Evolutionary conservation across 2,888 invertebrate genomes (phyloP), one percentile per base, ranked within the genome.

Genomic region (Fragum whitleyi): DNA sequence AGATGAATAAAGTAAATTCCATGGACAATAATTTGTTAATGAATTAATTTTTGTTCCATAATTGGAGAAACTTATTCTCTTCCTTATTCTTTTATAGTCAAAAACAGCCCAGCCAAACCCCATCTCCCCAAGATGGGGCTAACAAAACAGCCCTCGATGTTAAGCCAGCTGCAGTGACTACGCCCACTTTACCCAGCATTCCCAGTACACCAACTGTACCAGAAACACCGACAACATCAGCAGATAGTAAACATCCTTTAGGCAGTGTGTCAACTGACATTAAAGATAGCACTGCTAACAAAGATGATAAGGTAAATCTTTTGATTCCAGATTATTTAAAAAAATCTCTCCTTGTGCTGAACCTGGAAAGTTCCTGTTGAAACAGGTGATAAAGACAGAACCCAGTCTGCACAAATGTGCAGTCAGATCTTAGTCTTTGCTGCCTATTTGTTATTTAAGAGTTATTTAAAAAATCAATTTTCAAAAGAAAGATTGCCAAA

Each of bases 231-330:
- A 78, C 85, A 16, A 82, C 87, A 0, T 77, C 85, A 16, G 79
- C 87, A 0, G 87, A 86, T n/a, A 76, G 77, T 1, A 87, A 87
- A 55, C 79, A 80, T 14, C 82, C 79, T 7, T 65, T 83, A 14
- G 83, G 86, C 6, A 72, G 72, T 61, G 79, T 78, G 19, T 74
- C 79, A 14, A 67, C 79, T n/a, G 83, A 84, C 7, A 77, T 76
- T 36, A 82, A 84, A 53, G 84, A 86, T 26, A 51, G 68, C 3
- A 59, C n/a, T 51, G 36, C 68, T 19, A 75, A 70, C n/a, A 82
- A 85, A 14, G 72, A 75, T 69, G 85, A 85, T 2, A 85, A 81
- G 77, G 85, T 85, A 47, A 39, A 6, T n/a, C n/a, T n/a, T n/a
- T n/a, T n/a, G n/a, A n/a, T n/a, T n/a, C n/a, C n/a, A n/a, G n/a